Evolutionary conservation across 2,797 vertebrate genomes (phyloP), one percentile per base, ranked within the genome.

Genomic region (Enteromius afrohamiltoni): DNA sequence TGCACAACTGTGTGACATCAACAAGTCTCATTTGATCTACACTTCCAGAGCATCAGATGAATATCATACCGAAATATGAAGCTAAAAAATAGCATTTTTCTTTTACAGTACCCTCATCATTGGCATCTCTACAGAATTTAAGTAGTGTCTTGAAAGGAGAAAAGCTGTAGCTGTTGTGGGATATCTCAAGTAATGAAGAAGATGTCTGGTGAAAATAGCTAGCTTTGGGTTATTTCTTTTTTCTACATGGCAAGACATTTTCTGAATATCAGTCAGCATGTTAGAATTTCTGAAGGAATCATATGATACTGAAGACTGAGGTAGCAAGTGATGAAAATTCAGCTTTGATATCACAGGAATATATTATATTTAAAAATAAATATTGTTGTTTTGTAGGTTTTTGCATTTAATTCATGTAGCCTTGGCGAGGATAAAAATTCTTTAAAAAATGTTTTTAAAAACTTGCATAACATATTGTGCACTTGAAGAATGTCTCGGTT

Each of bases 11-110:
- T 47, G 45, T 53, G 55, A 9, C 40, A 75, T 71, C 37, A 74
- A 64, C 58, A 67, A 68, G 49, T 67, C 60, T 75, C 16, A 73
- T 73, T 34, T 74, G 55, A 82, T 80, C n/a, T 58, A 45, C 10
- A 13, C 34, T 65, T 82, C 31, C 31, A 74, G 55, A 65, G 53
- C 10, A 40, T 75, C 42, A 53, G 49, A 65, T 45, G 19, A 65
- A 78, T 47, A 47, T 65, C 42, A 21, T 14, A 21, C 17, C 47
- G 9, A 65, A 65, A 60, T 65, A 49, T 64, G 40, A 45, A 14
- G 3, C 1, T 34, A 34, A 74, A 51, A 73, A 53, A 34, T 13
- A 21, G 10, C 31, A 9, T 74, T 73, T 74, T 29, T 74, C 70
- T 51, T 21, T 53, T 3, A 34, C 16, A 53, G 31, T 34, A 21